Evolutionary conservation across 2,888 invertebrate genomes (phyloP).

Genomic region (Meandrusa payeni): DNA sequence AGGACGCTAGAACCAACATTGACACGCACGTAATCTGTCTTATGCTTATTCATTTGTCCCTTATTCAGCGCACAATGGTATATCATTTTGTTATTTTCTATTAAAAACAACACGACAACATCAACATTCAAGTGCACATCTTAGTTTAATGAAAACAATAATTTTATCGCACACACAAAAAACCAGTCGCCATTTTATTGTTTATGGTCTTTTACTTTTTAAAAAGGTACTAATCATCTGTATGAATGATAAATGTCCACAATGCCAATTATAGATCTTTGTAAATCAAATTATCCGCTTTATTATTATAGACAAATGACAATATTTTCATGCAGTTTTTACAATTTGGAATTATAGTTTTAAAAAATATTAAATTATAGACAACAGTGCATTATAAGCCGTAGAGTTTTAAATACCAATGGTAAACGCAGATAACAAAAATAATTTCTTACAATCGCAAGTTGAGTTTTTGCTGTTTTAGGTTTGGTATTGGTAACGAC

Average conservation of each 20-base stretch:
- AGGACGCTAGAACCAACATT: slow-evolving; percentile 66
- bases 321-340: too few species aligned
- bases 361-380: too few species aligned
- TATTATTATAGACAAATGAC: too few species aligned
- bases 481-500: slow-evolving; percentile 11
- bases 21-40: slow-evolving; percentile 61
- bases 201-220: slow-evolving; percentile 63
- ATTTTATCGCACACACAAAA: slow-evolving; percentile 78
- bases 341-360: too few species aligned
- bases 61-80: slow-evolving; percentile 35
- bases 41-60: slow-evolving; percentile 33
- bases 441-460: too few species aligned
- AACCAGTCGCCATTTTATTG: slow-evolving; percentile 80
- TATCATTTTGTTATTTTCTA: slow-evolving; percentile 37
- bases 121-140: slow-evolving; percentile 40
- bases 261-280: slow-evolving; percentile 4
- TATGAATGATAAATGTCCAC: slow-evolving; percentile 7
- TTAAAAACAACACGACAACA: slow-evolving; percentile 31
- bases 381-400: too few species aligned
- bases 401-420: too few species aligned
- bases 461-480: too few species aligned
- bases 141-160: slow-evolving; percentile 66
- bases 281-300: too few species aligned
- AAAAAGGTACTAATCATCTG: slow-evolving; percentile 19
- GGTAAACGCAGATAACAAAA: too few species aligned